Percentiles rank a stretch among this genome's conserved stretches.
Conservation (phyloP, 2,113 vertebrate genomes). For the Elaphurus davidianus region DNA sequence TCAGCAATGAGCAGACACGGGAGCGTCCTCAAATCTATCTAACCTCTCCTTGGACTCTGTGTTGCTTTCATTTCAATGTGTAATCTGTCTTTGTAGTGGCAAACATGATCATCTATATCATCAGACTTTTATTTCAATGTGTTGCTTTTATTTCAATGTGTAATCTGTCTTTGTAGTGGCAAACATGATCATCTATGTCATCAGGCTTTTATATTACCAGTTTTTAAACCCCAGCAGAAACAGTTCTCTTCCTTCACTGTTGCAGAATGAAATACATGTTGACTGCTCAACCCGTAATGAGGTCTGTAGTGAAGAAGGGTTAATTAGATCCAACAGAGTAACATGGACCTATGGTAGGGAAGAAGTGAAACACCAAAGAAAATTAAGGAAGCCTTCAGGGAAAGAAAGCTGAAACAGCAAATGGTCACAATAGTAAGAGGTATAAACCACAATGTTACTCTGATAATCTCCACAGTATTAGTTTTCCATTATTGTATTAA, state of each 20-base stretch:
- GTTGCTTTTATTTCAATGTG: neutral
- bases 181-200: neutral
- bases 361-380: neutral
- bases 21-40: neutral
- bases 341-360: neutral
- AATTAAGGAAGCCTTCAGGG: neutral
- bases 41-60: neutral
- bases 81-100: neutral
- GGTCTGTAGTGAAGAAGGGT: accelerated
- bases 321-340: neutral
- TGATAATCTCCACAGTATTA: neutral
- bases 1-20: neutral
- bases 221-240: neutral
- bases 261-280: neutral
- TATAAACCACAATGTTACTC: neutral
- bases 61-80: neutral
- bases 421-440: neutral
- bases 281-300: neutral
- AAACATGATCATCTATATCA: neutral
- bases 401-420: neutral
- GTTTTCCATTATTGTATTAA: neutral
- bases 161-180: neutral
- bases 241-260: neutral
- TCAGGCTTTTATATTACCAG: neutral
- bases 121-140: neutral